Evolutionary conservation across 35 echinoderm and acorn worm species (phyloP).

Genomic region (Stichopus chloronotus): DNA sequence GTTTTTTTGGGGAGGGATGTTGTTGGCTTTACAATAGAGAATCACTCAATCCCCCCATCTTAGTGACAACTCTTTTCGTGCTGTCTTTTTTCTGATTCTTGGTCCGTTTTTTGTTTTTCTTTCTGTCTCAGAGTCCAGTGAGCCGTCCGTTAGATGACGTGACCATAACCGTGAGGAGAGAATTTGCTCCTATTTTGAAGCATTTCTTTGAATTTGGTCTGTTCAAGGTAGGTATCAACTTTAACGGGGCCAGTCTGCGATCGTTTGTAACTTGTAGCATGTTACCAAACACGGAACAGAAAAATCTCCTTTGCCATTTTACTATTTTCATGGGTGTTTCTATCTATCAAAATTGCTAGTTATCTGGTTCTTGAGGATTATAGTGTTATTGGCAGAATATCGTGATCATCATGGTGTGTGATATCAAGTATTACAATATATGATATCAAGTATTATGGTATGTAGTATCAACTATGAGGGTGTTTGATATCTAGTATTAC

Average conservation of each 20-base stretch:
- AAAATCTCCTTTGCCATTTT: too few relatives aligned
- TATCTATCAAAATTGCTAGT: too few relatives aligned
- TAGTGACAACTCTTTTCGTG: not conserved
- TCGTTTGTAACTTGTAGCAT: not conserved
- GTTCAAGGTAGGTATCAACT: constrained; percentile 66
- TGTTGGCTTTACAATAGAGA: too few relatives aligned
- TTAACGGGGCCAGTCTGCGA: not conserved
- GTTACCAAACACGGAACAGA: too few relatives aligned
- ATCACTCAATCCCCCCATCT: not conserved
- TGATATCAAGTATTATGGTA: too few relatives aligned
- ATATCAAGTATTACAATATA: too few relatives aligned
- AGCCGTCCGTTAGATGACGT: constrained; percentile 89
- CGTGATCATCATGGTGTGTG: too few relatives aligned
- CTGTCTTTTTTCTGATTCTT: not conserved
- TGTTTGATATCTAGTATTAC: too few relatives aligned
- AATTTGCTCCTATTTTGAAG: constrained; percentile 79
- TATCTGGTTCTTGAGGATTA: too few relatives aligned
- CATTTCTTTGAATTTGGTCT: constrained; percentile 89
- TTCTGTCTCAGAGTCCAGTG: constrained; percentile 77
- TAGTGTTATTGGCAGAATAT: too few relatives aligned
- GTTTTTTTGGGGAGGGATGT: too few relatives aligned
- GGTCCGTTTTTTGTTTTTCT: constrained; percentile 13
- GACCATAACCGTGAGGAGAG: constrained; percentile 84
- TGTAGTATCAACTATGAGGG: too few relatives aligned
- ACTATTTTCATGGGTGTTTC: not conserved